A percentile compares a stretch with the other conserved stretches of the same genome.
Evolutionary conservation across 2,113 vertebrate species (phyloP).

Genomic region (Corythornis madagascariensis): DNA sequence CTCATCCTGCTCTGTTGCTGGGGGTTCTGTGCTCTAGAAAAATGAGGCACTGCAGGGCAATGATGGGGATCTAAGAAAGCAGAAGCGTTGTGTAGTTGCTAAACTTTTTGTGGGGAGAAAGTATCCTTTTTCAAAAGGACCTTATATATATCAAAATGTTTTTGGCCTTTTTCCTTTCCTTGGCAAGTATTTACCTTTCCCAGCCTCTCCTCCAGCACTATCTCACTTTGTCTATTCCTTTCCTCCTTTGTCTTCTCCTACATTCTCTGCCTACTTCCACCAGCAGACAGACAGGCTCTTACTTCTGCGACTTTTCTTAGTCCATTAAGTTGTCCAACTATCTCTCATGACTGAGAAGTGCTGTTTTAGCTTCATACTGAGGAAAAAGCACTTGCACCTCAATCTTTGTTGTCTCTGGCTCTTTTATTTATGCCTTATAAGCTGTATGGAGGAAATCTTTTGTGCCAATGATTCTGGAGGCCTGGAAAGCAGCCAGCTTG

Average conservation of each 20-base stretch:
- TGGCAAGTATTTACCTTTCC: neutral
- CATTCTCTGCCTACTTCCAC: neutral
- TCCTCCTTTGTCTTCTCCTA: neutral
- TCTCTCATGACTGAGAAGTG: rapidly evolving
- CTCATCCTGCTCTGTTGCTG: neutral
- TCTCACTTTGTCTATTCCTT: rapidly evolving
- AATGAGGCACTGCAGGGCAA: neutral
- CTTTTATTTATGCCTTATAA: neutral
- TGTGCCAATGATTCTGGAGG: neutral
- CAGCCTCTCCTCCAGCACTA: neutral
- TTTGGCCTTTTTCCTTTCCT: neutral
- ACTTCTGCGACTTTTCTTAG: neutral
- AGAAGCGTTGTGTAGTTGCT: neutral
- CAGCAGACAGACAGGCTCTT: neutral
- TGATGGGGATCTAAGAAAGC: rapidly evolving
- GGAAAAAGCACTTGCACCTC: neutral
- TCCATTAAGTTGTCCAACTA: rapidly evolving
- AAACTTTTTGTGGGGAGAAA: neutral
- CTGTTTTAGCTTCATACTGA: neutral
- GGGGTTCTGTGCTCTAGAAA: rapidly evolving
- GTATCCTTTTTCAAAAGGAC: neutral
- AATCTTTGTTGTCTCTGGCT: too few species aligned
- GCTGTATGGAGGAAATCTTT: rapidly evolving
- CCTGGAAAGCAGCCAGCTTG: neutral
- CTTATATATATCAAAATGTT: rapidly evolving